Evolutionary conservation across 2,113 vertebrate genomes (phyloP), one percentile per base, ranked within the genome.

Genomic region (Periophthalmus modestus): DNA sequence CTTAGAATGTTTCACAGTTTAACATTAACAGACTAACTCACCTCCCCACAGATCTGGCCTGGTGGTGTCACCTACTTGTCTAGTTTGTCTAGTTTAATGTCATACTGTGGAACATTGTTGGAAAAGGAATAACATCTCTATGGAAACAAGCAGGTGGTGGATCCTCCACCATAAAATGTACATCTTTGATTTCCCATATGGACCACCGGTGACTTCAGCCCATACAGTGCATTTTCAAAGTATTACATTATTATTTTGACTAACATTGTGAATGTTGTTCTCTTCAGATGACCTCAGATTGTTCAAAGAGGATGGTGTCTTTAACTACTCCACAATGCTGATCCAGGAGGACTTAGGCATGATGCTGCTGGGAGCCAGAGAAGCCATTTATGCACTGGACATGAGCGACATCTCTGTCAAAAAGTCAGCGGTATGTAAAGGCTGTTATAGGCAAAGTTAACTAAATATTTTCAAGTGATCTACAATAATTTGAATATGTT

Each of bases 321-420:
- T 80, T 71, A 87, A 93, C 88, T 92, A 94, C 83, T 93, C 94
- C 68, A 90, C 90, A 0, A 88, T 94, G 85, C 82, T 95, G 33
- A 80, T 94, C 78, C 88, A 87, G 48, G 91, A 93, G 28, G 92
- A 94, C 75, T 71, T 89, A 1, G 79, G 89, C 3, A 58, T 87
- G 52, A 70, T 94, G 78, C 89, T 95, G 76, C 83, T 92, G 50
- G 93, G 95, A 14, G 94, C 94, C n/a, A 91, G 93, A 82, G 91
- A 94, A 73, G 90, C 91, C 57, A 47, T 95, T 19, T 94, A 93
- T 24, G 93, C 89, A 34, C 87, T 95, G 78, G 90, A 94, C 81
- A 81, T 94, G 70, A 84, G 86, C 33, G 67, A 92, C 77, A 77
- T 95, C 69, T 89, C 91, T 13, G 69, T 75, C 78, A 85, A 72